Conservation (phyloP, 2,888 invertebrate genomes). For the Acanthosoma haemorrhoidale region DNA sequence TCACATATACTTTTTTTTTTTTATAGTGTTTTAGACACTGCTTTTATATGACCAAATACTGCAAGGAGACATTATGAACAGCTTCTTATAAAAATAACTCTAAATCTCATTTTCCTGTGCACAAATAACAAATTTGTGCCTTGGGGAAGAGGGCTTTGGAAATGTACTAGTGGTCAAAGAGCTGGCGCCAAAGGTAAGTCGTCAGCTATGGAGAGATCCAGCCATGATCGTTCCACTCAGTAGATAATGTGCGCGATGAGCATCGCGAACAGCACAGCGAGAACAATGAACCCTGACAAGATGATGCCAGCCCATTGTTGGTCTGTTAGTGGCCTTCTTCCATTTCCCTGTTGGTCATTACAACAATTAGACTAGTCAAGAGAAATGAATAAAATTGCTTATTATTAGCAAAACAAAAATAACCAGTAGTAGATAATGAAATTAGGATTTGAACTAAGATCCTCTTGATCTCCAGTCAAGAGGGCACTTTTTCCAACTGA, state of each 20-base stretch:
- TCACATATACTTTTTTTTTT: constrained; percentile 34
- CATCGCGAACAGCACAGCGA: constrained; percentile 59
- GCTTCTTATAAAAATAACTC: constrained; percentile 31
- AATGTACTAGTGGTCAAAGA: constrained; percentile 21
- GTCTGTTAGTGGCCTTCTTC: constrained; percentile 50
- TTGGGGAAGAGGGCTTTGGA: constrained; percentile 16
- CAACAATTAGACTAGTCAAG: too few relatives aligned
- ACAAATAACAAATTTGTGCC: constrained; percentile 25
- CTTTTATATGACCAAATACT: constrained; percentile 35
- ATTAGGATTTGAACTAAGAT: too few relatives aligned
- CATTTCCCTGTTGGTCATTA: constrained; percentile 43
- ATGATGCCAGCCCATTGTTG: constrained; percentile 60
- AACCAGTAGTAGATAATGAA: too few relatives aligned
- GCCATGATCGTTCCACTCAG: constrained; percentile 37
- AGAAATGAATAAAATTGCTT: too few relatives aligned
- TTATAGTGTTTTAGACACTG: constrained; percentile 39
- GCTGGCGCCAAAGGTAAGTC: constrained; percentile 20
- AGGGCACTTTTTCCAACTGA: too few relatives aligned
- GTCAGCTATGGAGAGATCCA: constrained; percentile 9
- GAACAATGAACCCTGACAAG: constrained; percentile 55
- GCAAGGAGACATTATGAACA: constrained; percentile 28
- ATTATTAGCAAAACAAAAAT: too few relatives aligned
- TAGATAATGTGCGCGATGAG: constrained; percentile 53
- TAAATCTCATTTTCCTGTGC: constrained; percentile 25
- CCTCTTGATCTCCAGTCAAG: too few relatives aligned